Base-by-base conservation (phyloP, 2,888 invertebrate species). In the Patella caerulea region DNA sequence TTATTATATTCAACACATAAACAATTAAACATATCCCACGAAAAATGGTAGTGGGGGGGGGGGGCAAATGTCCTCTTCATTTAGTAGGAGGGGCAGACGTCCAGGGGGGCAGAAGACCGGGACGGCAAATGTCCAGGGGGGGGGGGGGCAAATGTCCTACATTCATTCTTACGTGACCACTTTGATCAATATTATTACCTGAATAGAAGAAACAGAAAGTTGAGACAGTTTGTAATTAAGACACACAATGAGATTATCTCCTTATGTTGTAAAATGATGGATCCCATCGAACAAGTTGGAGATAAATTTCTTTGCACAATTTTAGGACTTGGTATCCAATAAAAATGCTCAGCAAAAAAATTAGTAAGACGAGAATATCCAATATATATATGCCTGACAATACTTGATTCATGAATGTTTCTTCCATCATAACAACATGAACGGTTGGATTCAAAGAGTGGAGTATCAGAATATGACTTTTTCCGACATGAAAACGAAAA, bases 211-310 rank as follows among this genome's bases (percentile, higher is more conserved):
- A 65, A 65, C 65, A 65, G 65, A 65, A 19, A 65, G 65, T 65
- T 65, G 65, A 15, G 65, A 65, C 65, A 65, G 65, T 65, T 65
- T 65, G 65, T 65, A 65, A 65, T 17, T 65, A 65, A 15, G 65
- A 65, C 65, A 65, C 65, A 65, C 65, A 65, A 65, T 65, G 65
- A 65, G 65, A 65, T 65, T 65, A 65, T 65, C 65, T 65, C 65
- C 65, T 11, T 19, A 19, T 65, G 65, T 65, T 65, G 65, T 65
- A 65, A 65, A 65, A 65, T 65, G 65, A 65, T 65, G 65, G 65
- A 65, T 65, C 65, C 65, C 65, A 65, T 65, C 65, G 65, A 65
- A 65, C 65, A 65, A n/a, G n/a, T n/a, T 65, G 65, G 65, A 65
- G 65, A 15, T 65, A 15, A 15, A 65, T 65, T 65, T 19, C 65